These are phyloP conservation scores for Drosophila mettleri DNA, from an alignment of 2,888 invertebrate genomes.

Conservation along the genomic window DNA sequence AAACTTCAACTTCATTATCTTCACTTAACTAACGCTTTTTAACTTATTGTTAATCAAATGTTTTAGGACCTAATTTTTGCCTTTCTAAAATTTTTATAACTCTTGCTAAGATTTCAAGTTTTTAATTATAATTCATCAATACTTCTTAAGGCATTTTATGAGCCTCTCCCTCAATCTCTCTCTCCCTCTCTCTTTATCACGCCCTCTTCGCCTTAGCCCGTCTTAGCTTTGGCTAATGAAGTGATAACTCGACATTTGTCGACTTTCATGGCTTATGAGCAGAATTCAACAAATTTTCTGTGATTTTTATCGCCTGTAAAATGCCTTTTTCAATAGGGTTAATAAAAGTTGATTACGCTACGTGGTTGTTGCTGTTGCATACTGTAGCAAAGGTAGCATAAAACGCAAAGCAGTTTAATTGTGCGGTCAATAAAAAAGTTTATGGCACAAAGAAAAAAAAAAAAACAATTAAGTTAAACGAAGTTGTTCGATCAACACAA, in stretches of 20 bases:
- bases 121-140: constrained; percentile 31
- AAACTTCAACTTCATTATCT: background rate
- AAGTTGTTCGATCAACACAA: constrained; percentile 35
- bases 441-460: constrained; percentile 61
- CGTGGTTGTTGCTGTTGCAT: constrained; percentile 12
- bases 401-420: constrained; percentile 71
- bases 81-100: constrained; percentile 11
- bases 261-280: constrained; percentile 47
- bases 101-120: background rate
- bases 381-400: constrained; percentile 48
- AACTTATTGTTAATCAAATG: background rate
- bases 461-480: constrained; percentile 68
- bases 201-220: constrained; percentile 12
- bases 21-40: background rate
- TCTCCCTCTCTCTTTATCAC: too few species aligned
- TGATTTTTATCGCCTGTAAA: constrained; percentile 68
- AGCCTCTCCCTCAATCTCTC: background rate
- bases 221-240: constrained; percentile 55
- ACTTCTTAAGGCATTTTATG: constrained; percentile 1
- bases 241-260: constrained; percentile 59
- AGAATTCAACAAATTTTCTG: constrained; percentile 62
- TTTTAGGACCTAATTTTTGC: background rate
- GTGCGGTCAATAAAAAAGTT: constrained; percentile 59
- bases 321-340: constrained; percentile 51
- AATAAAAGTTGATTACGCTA: constrained; percentile 53